Base-by-base conservation (phyloP, 2,797 vertebrate genomes). In the Mastacembelus armatus region DNA sequence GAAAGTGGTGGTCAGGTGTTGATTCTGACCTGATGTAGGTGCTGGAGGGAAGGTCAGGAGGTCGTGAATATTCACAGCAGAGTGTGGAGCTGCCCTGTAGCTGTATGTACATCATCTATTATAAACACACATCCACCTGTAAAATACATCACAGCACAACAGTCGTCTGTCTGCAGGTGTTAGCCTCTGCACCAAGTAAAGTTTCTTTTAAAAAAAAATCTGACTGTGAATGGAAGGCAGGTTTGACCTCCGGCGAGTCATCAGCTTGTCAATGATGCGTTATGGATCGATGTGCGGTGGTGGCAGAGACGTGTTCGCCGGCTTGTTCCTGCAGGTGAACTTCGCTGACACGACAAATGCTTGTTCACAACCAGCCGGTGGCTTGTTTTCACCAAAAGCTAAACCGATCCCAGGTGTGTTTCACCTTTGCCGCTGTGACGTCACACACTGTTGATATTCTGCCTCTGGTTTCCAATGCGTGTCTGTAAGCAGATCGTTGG, bases 391-490 rank as follows among this genome's bases (percentile, higher is more conserved):
- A 10, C 43, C 61, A 42, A 61, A 35, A 67, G 59, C 71, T 66
- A 8, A 64, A 76, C 56, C 10, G 56, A 74, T 76, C 73, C 69
- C 18, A 80, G 78, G 65, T 71, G 64, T 66, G 75, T 79, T 85
- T 85, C 65, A 84, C 75, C 69, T 78, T 68, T 54, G 26, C 42
- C 4, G 21, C 51, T 45, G 32, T 29, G 21, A 22, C 63, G 56
- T 77, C 79, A 73, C 85, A 58, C 29, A 14, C 52, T 76, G 49
- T 69, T 74, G 74, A 72, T 77, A 74, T 61, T 73, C 73, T 52
- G 48, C 66, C 33, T 55, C 18, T 1, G 66, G 55, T 18, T 21
- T 62, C 32, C 27, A 44, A 29, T 44, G 26, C 49, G 57, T 51
- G 55, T 64, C 27, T 66, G 66, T 71, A 66, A 63, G 69, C 10